These are phyloP conservation scores for Bimastos eiseni DNA, from an alignment of 2,888 invertebrate species.

Conservation along the genomic window DNA sequence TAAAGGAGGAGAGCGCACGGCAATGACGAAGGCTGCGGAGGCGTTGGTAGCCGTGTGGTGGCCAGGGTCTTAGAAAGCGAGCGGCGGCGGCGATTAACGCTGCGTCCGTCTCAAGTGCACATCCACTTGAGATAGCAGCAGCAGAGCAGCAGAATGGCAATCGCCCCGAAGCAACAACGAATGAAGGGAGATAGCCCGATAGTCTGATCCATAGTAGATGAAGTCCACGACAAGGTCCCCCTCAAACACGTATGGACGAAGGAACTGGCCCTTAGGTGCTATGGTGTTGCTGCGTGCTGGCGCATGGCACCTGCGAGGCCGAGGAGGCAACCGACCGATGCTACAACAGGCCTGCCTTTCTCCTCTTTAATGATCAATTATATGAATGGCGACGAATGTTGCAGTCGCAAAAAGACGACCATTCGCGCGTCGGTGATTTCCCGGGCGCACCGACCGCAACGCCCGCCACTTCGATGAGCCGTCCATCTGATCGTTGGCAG, in stretches of 20 bases:
- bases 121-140: neutral
- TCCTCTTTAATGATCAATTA: conserved; percentile 7
- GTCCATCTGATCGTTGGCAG: neutral
- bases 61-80: neutral
- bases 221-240: neutral
- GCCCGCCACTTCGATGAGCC: neutral
- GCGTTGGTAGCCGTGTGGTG: neutral
- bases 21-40: neutral
- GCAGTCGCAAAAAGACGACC: neutral
- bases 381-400: neutral
- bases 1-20: neutral
- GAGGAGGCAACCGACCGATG: neutral
- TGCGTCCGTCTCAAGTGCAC: neutral
- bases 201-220: neutral
- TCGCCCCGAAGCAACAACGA: neutral
- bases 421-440: neutral
- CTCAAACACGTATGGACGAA: neutral
- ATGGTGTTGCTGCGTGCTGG: neutral
- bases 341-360: neutral
- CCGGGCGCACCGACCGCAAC: neutral
- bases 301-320: neutral
- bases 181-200: neutral
- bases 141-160: neutral
- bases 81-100: neutral
- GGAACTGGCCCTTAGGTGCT: neutral